Percentiles rank a stretch among this genome's conserved stretches.
phyloP scores from a whole-genome alignment of 1,140 invertebrate species.

The Drosophila orena region DNA sequence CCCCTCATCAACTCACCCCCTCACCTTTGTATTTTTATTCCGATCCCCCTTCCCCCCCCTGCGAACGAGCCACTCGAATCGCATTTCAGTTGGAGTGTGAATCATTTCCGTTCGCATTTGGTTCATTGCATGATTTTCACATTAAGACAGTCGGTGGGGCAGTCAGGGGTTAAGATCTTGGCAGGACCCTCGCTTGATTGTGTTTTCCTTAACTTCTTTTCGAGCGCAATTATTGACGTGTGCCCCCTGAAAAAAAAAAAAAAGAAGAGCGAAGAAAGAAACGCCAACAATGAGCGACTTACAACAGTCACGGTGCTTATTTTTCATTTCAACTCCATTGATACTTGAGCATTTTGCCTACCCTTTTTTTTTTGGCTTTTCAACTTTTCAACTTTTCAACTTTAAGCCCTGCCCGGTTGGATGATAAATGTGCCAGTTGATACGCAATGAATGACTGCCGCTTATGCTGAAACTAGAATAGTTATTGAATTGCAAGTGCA shows the following conservation, averaged over 20 bases:
- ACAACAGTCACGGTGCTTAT: constrained; percentile 6
- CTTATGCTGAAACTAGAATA: not conserved
- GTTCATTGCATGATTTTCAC: constrained; percentile 83
- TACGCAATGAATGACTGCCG: too few species aligned
- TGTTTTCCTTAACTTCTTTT: constrained; percentile 76
- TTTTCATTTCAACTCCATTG: not conserved
- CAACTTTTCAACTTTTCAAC: not conserved
- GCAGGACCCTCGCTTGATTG: constrained; percentile 63
- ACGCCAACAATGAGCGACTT: constrained; percentile 4
- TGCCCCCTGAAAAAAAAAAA: constrained; percentile 43
- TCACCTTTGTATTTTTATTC: not conserved
- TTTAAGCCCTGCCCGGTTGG: not conserved
- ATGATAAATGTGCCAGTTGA: not conserved
- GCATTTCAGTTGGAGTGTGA: constrained; percentile 73
- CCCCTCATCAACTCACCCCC: too few species aligned
- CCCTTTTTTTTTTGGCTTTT: too few species aligned
- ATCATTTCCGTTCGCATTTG: constrained; percentile 82
- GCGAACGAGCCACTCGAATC: constrained; percentile 35
- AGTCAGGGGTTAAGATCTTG: constrained; percentile 22
- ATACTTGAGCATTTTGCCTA: constrained; percentile 2
- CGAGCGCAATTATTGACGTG: constrained; percentile 77
- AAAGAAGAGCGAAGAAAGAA: not conserved
- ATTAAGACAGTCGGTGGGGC: constrained; percentile 51
- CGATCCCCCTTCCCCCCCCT: not conserved
- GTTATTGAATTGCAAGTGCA: too few species aligned